Percentiles rank a stretch among this genome's conserved stretches.
phyloP scores from a whole-genome alignment of 2,888 invertebrate species.

The Boloria selene region DNA sequence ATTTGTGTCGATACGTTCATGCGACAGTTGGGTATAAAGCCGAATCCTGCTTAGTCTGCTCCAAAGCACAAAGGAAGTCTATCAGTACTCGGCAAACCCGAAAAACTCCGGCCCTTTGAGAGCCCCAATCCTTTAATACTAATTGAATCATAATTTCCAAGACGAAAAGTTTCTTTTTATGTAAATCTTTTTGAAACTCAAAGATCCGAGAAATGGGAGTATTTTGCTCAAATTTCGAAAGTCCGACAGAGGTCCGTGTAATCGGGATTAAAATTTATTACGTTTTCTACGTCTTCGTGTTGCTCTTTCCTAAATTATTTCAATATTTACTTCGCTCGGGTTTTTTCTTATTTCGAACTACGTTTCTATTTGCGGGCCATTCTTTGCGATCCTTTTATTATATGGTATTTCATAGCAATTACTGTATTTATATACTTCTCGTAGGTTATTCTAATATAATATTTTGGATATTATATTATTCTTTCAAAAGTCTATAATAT shows the following conservation, averaged over 20 bases:
- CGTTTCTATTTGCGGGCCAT: slow-evolving; percentile 15
- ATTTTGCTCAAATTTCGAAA: slow-evolving; percentile 70
- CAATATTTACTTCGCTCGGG: slow-evolving; percentile 33
- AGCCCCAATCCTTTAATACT: slow-evolving; percentile 80
- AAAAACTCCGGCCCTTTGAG: slow-evolving; percentile 77
- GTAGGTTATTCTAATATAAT: not conserved
- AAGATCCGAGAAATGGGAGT: slow-evolving; percentile 66
- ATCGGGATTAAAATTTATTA: slow-evolving; percentile 65
- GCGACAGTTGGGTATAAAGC: slow-evolving; percentile 66
- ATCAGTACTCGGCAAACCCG: slow-evolving; percentile 69
- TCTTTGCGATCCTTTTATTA: slow-evolving; percentile 20
- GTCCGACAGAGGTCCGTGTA: slow-evolving; percentile 58
- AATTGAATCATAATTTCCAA: slow-evolving; percentile 81
- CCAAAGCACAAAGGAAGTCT: slow-evolving; percentile 73
- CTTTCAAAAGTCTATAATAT: too few species aligned
- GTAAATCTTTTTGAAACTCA: slow-evolving; percentile 76
- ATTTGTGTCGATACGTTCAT: slow-evolving; percentile 64
- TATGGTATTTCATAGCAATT: slow-evolving; percentile 19
- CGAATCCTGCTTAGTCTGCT: slow-evolving; percentile 74
- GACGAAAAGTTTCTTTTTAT: slow-evolving; percentile 80
- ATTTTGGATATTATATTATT: slow-evolving; percentile 1
- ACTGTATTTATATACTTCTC: slow-evolving; percentile 5
- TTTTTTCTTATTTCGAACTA: slow-evolving; percentile 30
- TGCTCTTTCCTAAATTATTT: slow-evolving; percentile 42
- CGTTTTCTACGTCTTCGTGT: slow-evolving; percentile 50